Evolutionary conservation across 1,140 invertebrate genomes (phyloP), one percentile per base, ranked within the genome.

Genomic region (Lasioglossum albipes): DNA sequence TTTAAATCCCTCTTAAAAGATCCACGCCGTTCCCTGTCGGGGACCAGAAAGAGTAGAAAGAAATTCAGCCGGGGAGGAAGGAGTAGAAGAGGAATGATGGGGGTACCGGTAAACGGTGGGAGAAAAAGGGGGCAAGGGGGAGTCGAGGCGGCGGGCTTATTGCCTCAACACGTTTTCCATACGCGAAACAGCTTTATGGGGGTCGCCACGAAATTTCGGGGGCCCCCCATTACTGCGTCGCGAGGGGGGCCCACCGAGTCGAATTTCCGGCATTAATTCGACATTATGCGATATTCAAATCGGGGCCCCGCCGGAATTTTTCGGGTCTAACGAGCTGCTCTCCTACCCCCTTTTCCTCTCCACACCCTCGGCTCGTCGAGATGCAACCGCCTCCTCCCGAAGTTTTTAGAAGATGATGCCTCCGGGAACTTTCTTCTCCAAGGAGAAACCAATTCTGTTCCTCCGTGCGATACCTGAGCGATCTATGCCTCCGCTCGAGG

Each of bases 211-310:
- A 83, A 86, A 86, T 86, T 86, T 86, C 73, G 61, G 65, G 75
- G 75, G 65, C 36, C 69, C 72, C 76, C 82, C 74, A 81, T 88
- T 86, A 84, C 76, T 62, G 81, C 69, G 71, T 52, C 66, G 70
- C 76, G 65, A 64, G 41, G 54, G 70, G 84, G 77, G 80, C 84
- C 86, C 70, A 67, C 85, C 89, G 90, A 90, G 87, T 91, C 89
- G 88, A 88, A 89, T 90, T 90, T 92, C 89, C 89, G 89, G 85
- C 89, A 91, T 91, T 91, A 91, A 92, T 90, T 91, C 88, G 88
- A 87, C 88, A 91, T 92, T 91, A 91, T 91, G 88, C 90, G 89
- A 91, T 90, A 91, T 92, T 92, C 89, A 92, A 91, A 92, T 91
- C 86, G 85, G 87, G 88, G 22, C 66, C 84, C 83, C 85, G 86